Base-by-base conservation (phyloP, 2,797 vertebrate genomes). In the Triplophysa yarkandensis region DNA sequence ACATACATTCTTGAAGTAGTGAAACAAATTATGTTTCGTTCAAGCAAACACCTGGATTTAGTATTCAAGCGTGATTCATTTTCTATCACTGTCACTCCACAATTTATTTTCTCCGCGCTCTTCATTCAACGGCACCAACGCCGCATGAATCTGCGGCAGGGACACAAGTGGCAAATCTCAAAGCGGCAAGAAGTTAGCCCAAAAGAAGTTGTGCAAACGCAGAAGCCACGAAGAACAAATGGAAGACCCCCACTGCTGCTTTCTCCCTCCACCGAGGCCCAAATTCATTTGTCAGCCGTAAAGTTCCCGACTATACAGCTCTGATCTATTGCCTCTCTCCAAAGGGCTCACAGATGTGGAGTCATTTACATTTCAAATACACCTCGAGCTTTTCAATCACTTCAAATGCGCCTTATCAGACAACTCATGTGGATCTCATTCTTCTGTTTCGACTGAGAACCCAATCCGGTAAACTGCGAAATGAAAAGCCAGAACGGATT, bases 251-350 rank as follows among this genome's bases (percentile, higher is more conserved):
- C 75, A 71, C 84, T 80, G 84, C 58, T 81, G 77, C 82, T 78
- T 83, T 85, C 82, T 84, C 79, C 77, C 68, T 77, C 67, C 80
- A 71, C 71, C 77, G 71, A 81, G 79, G 82, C 81, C 83, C 82
- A 84, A 86, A 86, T 93, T 91, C 89, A 92, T 90, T 86, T 93
- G 92, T 93, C 92, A 92, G 89, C 90, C 90, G 87, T 92, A 91
- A 92, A 92, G 89, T 90, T 92, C 87, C 82, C 70, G 71, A 87
- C 91, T 89, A 89, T 86, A 87, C 79, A 85, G 73, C 70, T 36
- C 70, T 83, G 84, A 85, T 83, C 83, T 82, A 81, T 84, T 78
- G 81, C 80, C 61, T 76, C 80, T 79, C 81, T 72, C 82, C 77
- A 79, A 83, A 83, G 76, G 76, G 81, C 71, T 79, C 81, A 80